Evolutionary conservation across 2,113 vertebrate species (phyloP).

Genomic region (Anguilla japonica): DNA sequence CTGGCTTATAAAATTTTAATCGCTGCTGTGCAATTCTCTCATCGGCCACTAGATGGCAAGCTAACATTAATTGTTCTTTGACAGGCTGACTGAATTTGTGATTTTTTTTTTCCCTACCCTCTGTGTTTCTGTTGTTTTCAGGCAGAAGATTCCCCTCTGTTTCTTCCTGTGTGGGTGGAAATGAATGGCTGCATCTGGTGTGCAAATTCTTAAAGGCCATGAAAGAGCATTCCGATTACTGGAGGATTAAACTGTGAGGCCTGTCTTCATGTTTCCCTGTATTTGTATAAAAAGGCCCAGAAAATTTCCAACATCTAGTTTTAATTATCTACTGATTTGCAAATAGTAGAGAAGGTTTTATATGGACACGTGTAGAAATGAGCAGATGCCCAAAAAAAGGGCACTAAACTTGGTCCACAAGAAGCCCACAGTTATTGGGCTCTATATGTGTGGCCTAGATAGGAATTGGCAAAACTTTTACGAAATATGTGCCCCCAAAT

Average conservation of each 20-base stretch:
- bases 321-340: background rate
- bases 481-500: too few relatives aligned
- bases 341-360: background rate
- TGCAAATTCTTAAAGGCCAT: background rate
- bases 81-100: background rate
- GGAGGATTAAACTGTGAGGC: background rate
- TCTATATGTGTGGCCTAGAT: too few relatives aligned
- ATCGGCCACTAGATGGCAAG: background rate
- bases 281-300: background rate
- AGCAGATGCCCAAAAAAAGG: background rate
- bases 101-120: background rate
- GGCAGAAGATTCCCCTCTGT: background rate
- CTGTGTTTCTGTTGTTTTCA: background rate
- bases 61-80: background rate
- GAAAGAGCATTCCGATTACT: background rate
- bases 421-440: too few relatives aligned
- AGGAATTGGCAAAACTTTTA: too few relatives aligned
- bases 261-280: background rate
- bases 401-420: too few relatives aligned
- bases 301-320: background rate
- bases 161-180: background rate
- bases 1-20: background rate
- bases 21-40: background rate
- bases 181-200: background rate
- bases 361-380: background rate